Evolutionary conservation across 2,113 vertebrate species (phyloP).

Genomic region (Thomomys bottae): DNA sequence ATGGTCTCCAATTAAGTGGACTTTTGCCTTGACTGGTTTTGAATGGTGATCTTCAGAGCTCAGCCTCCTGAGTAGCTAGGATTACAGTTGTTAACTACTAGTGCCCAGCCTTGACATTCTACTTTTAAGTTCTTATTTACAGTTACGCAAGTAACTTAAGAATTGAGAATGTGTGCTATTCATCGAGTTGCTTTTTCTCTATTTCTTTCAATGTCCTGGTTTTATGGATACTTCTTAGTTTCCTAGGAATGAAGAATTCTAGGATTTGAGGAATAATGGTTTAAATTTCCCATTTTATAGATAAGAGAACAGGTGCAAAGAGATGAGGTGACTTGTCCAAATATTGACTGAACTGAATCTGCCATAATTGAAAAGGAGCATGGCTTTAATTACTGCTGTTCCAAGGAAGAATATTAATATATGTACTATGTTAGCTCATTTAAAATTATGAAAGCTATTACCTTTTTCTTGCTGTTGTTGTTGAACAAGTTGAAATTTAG

Average conservation of each 20-base stretch:
- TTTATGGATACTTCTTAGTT: conserved; percentile 7
- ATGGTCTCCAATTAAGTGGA: no score
- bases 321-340: background rate
- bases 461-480: background rate
- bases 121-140: background rate
- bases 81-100: no score
- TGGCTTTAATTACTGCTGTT: background rate
- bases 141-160: background rate
- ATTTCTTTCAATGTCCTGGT: conserved; percentile 3
- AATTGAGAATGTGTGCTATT: background rate
- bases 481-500: background rate
- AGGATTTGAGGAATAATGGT: background rate
- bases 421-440: background rate
- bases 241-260: background rate
- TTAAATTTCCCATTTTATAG: background rate
- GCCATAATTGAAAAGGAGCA: background rate
- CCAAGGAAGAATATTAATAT: background rate
- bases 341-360: background rate
- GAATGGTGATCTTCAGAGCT: no score
- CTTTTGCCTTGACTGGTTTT: no score
- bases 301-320: background rate
- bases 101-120: background rate
- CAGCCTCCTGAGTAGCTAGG: no score
- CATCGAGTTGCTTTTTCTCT: background rate
- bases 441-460: background rate